Evolutionary conservation across 2,888 invertebrate species (phyloP).

Genomic region (Antheraea assamensis): DNA sequence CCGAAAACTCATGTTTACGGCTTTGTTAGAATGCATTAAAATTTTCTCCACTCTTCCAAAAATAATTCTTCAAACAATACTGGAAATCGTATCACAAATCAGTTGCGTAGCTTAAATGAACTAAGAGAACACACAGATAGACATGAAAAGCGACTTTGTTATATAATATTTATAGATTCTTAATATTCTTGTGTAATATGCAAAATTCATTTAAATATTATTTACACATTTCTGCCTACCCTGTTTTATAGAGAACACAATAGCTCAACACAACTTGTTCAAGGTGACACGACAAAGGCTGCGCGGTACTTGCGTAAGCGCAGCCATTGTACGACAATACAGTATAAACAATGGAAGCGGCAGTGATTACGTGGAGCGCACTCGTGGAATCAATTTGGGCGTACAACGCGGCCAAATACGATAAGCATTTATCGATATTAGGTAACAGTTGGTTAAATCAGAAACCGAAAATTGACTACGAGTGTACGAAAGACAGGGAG

Average conservation of each 20-base stretch:
- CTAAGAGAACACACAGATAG: no score
- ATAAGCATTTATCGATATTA: not conserved
- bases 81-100: no score
- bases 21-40: no score
- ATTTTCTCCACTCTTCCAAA: no score
- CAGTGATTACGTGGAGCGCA: slow-evolving; percentile 8
- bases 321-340: slow-evolving; percentile 24
- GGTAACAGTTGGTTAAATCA: no score
- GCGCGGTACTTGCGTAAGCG: slow-evolving; percentile 22
- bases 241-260: slow-evolving; percentile 24
- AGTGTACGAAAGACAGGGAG: no score
- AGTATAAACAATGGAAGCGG: slow-evolving; percentile 24
- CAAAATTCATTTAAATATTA: not conserved
- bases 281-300: slow-evolving; percentile 33
- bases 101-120: no score
- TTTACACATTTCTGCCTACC: slow-evolving; percentile 10
- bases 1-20: no score
- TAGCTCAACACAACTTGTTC: slow-evolving; percentile 39
- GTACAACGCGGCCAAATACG: not conserved
- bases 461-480: no score
- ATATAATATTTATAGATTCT: not conserved
- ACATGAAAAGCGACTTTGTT: no score
- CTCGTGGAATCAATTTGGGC: not conserved
- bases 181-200: not conserved
- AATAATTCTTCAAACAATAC: no score